phyloP scores from a whole-genome alignment of 64 coral and sea anemone species.

The Astreopora myriophthalma region DNA sequence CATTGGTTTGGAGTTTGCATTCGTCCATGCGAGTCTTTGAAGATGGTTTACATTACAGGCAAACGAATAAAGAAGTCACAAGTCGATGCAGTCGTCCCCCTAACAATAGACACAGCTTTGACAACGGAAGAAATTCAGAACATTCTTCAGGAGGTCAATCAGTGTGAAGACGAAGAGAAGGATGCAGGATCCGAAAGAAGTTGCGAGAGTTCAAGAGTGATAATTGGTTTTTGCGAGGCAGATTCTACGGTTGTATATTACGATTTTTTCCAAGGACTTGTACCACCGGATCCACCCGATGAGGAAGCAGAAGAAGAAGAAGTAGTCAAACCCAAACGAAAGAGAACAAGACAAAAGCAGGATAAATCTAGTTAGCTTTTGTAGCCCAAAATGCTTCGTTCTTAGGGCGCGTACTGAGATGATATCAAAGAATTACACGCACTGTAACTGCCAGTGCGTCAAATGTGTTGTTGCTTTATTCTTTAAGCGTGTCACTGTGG shows the following conservation, averaged over 20 bases:
- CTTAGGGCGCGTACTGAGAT: too few species aligned
- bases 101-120: constrained; percentile 50
- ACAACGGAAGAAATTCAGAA: constrained; percentile 62
- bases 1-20: constrained; percentile 77
- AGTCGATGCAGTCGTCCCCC: constrained; percentile 69
- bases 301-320: constrained; percentile 57
- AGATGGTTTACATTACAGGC: constrained; percentile 79
- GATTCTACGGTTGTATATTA: constrained; percentile 88
- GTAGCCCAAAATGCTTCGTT: too few species aligned
- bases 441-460: too few species aligned
- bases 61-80: constrained; percentile 75
- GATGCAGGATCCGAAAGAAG: not conserved
- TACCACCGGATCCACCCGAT: constrained; percentile 62
- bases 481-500: too few species aligned
- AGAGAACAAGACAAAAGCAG: constrained; percentile 54
- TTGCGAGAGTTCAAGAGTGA: constrained; percentile 15
- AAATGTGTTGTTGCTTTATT: too few species aligned
- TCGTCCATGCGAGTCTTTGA: constrained; percentile 70
- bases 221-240: constrained; percentile 66
- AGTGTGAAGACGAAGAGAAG: constrained; percentile 29
- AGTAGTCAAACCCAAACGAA: constrained; percentile 46
- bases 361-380: not conserved
- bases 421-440: too few species aligned
- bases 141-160: constrained; percentile 60
- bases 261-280: constrained; percentile 67